These are phyloP conservation scores for Oryzias celebensis DNA, from an alignment of 2,113 vertebrate genomes.

Conservation along the genomic window DNA sequence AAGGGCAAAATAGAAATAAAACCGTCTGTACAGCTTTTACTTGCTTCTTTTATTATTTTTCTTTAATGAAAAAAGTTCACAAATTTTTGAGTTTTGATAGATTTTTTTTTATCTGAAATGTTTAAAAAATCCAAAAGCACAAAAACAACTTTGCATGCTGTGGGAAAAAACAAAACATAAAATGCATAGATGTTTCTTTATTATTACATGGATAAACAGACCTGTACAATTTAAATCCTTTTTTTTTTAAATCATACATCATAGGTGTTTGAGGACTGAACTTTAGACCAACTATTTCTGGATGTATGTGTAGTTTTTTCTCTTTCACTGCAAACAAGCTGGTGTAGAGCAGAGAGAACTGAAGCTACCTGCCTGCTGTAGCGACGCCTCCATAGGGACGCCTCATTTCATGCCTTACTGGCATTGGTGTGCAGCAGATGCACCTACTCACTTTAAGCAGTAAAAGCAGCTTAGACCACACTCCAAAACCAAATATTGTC, in stretches of 20 bases:
- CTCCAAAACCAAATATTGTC: not conserved
- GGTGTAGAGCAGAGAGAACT: conserved; percentile 26
- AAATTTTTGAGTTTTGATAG: too few species aligned
- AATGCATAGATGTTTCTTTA: too few species aligned
- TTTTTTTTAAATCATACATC: not conserved
- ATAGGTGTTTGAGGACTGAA: conserved; percentile 7
- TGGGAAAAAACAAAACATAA: too few species aligned
- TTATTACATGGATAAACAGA: too few species aligned
- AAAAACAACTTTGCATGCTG: too few species aligned
- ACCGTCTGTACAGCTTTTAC: too few species aligned
- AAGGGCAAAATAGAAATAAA: too few species aligned
- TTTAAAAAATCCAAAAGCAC: too few species aligned
- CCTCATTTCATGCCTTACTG: conserved; percentile 51
- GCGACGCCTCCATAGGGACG: conserved; percentile 38
- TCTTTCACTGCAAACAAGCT: conserved; percentile 2
- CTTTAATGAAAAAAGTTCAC: too few species aligned
- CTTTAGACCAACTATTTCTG: not conserved
- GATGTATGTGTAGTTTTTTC: conserved; percentile 27
- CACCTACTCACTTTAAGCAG: conserved; percentile 22
- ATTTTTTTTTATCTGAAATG: too few species aligned
- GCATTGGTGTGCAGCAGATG: conserved; percentile 12
- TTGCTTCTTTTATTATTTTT: too few species aligned
- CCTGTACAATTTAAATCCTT: too few species aligned
- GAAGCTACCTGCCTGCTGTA: conserved; percentile 15
- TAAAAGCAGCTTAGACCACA: conserved; percentile 15